A percentile compares a stretch with the other conserved stretches of the same genome.
These are phyloP conservation scores for Hyla sarda DNA, from an alignment of 2,113 vertebrate species.

Conservation along the genomic window DNA sequence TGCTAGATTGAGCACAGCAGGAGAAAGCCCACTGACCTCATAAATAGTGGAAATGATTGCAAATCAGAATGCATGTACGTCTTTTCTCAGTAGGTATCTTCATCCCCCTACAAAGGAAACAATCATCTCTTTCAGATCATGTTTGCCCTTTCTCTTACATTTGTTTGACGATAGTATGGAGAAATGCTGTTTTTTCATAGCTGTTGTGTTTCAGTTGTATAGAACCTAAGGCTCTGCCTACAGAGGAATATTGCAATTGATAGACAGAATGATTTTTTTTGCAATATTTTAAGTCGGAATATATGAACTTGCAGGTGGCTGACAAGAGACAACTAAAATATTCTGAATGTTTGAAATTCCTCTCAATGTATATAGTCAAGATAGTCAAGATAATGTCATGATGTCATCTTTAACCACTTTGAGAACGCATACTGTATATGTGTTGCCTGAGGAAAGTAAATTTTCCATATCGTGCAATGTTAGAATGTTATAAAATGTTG, in stretches of 20 bases:
- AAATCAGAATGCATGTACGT: constrained; percentile 78
- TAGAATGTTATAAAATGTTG: too few species aligned
- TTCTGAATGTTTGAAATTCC: not conserved
- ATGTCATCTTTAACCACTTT: not conserved
- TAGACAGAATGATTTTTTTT: not conserved
- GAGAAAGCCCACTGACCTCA: constrained; percentile 79
- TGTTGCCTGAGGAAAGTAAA: too few species aligned
- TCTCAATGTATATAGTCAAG: not conserved
- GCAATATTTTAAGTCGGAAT: not conserved
- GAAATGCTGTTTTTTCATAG: constrained; percentile 61
- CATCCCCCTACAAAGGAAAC: constrained; percentile 76
- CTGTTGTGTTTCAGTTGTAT: constrained; percentile 4
- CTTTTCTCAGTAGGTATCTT: constrained; percentile 75
- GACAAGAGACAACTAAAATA: not conserved
- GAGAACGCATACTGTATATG: too few species aligned
- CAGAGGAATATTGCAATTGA: not conserved
- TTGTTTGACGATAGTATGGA: constrained; percentile 73
- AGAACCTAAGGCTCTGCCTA: constrained; percentile 1
- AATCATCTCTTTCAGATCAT: constrained; percentile 80
- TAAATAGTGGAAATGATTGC: constrained; percentile 84
- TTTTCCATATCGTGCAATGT: too few species aligned
- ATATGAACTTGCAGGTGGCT: not conserved
- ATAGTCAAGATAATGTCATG: not conserved
- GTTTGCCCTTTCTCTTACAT: constrained; percentile 79
- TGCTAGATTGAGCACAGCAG: constrained; percentile 82